Evolutionary conservation across 2,797 vertebrate species (phyloP), one percentile per base, ranked within the genome.

Genomic region (Serranus cabrilla): DNA sequence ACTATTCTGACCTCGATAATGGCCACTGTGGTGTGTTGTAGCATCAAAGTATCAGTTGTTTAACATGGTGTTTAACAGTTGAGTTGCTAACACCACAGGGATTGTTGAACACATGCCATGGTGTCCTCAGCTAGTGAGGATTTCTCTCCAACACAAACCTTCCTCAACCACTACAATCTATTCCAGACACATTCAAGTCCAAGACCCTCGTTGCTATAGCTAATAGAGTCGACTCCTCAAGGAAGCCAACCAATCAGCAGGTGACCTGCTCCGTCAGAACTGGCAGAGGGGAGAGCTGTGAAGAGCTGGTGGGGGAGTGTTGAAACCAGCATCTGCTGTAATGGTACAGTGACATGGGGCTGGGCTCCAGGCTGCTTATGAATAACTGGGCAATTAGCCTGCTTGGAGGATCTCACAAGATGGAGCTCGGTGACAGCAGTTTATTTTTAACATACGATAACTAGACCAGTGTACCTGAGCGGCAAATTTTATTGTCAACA

Each of bases 181-280:
- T 78, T 85, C 54, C 50, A 61, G 83, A 87, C 79, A 72, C 81
- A 86, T 79, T 79, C 46, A 61, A 62, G 71, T 58, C 76, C 62
- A 45, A 74, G 61, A 63, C 66, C 43, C 76, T 84, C 51, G 70
- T 83, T 82, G 83, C 78, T 68, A 47, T 68, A 58, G 74, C 89
- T 93, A 90, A 93, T 93, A 84, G 76, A 90, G 85, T 86, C 74
- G 81, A 79, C 82, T 90, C 82, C 80, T 76, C 2, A 3, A 85
- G 81, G 78, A 87, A 82, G 62, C 40, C 63, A 74, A 76, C 77
- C 78, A 77, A 87, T 91, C 59, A 84, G 82, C 54, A 69, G 55
- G 76, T 89, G 78, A 84, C 81, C 79, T 63, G 57, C 49, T 74
- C 73, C 58, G 23, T 78, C 80, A 80, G 73, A 77, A 78, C 77